Percentiles rank a stretch among this genome's conserved stretches.
Conservation (phyloP, 2,113 vertebrate species). For the Hemicordylus capensis region DNA sequence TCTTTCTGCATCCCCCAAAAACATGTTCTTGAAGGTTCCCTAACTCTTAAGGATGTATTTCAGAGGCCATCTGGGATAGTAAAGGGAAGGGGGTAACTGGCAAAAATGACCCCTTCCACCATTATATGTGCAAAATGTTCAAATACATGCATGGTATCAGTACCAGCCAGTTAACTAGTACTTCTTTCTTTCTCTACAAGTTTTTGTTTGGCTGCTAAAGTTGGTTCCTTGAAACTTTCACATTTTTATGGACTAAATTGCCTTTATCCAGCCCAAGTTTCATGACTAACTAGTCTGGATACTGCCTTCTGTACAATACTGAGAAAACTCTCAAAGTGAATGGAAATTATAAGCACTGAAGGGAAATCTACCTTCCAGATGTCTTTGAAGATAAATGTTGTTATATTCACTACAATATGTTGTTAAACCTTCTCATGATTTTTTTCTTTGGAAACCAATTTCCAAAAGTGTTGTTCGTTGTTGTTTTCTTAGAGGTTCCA, state of each 20-base stretch:
- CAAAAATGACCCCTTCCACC: too few species aligned
- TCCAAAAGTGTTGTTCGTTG: not conserved
- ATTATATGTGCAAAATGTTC: too few species aligned
- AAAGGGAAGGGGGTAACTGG: too few species aligned
- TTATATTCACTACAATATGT: not conserved
- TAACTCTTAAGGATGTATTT: too few species aligned
- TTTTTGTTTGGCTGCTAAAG: not conserved
- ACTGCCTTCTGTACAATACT: not conserved
- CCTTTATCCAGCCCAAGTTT: too few species aligned
- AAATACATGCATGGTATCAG: too few species aligned
- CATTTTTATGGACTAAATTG: not conserved
- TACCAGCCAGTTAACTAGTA: not conserved
- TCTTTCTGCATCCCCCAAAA: too few species aligned
- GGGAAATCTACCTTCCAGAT: not conserved
- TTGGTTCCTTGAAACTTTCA: not conserved
- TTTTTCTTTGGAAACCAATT: not conserved
- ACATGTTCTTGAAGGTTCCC: too few species aligned
- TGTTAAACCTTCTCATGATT: not conserved
- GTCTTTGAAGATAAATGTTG: not conserved
- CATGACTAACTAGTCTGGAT: too few species aligned
- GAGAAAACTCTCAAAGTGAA: not conserved
- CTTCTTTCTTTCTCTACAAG: not conserved
- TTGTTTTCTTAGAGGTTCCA: not conserved
- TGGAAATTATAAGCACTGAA: not conserved
- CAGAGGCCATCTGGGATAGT: too few species aligned